These are phyloP conservation scores for Deroplatys truncata DNA, from an alignment of 2,888 invertebrate species.

Conservation along the genomic window DNA sequence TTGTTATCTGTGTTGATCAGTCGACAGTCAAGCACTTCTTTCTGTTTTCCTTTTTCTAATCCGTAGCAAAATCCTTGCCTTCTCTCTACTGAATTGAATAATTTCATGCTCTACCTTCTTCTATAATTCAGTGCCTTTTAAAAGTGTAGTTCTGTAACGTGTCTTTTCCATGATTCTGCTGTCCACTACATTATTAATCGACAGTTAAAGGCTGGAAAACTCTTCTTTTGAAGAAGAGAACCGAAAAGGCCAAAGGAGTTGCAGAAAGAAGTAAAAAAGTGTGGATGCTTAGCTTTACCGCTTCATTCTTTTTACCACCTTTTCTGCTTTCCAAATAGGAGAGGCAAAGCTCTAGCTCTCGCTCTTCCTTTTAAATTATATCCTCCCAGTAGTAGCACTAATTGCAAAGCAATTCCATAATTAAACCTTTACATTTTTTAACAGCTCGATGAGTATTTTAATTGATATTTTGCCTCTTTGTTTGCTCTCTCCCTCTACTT, in stretches of 20 bases:
- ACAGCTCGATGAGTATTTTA: constrained; percentile 6
- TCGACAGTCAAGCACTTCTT: too few relatives aligned
- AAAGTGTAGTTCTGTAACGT: constrained; percentile 4
- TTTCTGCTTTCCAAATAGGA: not conserved
- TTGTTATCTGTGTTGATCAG: too few relatives aligned
- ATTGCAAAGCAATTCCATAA: constrained; percentile 8
- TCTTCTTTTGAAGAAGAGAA: not conserved
- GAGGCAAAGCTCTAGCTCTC: not conserved
- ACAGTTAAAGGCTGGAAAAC: not conserved
- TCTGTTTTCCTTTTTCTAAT: not conserved
- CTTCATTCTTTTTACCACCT: not conserved
- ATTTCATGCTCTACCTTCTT: not conserved
- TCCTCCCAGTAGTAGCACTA: not conserved
- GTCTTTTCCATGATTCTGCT: constrained; percentile 7
- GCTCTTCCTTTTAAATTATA: not conserved
- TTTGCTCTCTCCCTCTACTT: too few relatives aligned
- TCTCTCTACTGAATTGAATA: not conserved
- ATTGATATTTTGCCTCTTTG: not conserved
- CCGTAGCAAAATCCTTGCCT: not conserved
- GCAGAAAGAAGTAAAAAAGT: not conserved
- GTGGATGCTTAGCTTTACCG: not conserved
- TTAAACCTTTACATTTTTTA: constrained; percentile 14
- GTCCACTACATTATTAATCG: constrained; percentile 6
- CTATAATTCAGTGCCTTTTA: constrained; percentile 13
- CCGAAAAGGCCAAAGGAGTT: not conserved